phyloP scores from a whole-genome alignment of 2,797 vertebrate genomes.

The Megalops cyprinoides region DNA sequence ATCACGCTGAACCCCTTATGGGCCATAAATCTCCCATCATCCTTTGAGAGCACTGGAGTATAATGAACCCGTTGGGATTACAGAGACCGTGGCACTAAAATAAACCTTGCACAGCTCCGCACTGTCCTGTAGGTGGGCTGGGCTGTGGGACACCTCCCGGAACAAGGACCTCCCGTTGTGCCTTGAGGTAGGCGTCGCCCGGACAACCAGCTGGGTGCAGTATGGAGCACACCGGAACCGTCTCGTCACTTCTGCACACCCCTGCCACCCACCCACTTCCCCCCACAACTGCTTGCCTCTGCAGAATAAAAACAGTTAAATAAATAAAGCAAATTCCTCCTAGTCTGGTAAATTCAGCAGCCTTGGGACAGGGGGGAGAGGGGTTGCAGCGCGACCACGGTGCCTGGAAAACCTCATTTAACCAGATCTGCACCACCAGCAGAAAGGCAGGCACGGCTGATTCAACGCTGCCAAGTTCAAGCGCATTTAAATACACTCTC shows the following conservation, averaged over 20 bases:
- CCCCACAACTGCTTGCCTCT: conserved; percentile 55
- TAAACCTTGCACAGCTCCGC: neutral
- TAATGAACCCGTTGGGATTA: neutral
- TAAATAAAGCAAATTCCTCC: conserved; percentile 48
- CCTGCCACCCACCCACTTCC: conserved; percentile 4
- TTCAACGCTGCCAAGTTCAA: conserved; percentile 53
- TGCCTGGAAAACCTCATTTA: conserved; percentile 51
- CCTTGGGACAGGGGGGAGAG: neutral
- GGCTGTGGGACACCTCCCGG: conserved; percentile 34
- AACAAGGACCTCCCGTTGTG: conserved; percentile 51
- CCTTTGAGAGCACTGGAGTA: neutral
- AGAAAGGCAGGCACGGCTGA: conserved; percentile 45
- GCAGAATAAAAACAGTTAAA: conserved; percentile 55
- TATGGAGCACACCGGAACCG: neutral
- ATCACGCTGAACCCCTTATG: too few species aligned
- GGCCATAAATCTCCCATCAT: neutral
- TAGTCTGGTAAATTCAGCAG: conserved; percentile 49
- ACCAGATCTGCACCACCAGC: conserved; percentile 72
- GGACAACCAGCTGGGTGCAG: neutral
- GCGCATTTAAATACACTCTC: conserved; percentile 72
- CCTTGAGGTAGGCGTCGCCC: conserved; percentile 42
- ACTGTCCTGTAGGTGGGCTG: neutral
- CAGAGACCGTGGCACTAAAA: neutral
- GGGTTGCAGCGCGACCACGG: neutral
- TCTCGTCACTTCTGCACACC: neutral